phyloP scores from a whole-genome alignment of 2,888 invertebrate genomes.

The Lepidochrysops patricia region DNA sequence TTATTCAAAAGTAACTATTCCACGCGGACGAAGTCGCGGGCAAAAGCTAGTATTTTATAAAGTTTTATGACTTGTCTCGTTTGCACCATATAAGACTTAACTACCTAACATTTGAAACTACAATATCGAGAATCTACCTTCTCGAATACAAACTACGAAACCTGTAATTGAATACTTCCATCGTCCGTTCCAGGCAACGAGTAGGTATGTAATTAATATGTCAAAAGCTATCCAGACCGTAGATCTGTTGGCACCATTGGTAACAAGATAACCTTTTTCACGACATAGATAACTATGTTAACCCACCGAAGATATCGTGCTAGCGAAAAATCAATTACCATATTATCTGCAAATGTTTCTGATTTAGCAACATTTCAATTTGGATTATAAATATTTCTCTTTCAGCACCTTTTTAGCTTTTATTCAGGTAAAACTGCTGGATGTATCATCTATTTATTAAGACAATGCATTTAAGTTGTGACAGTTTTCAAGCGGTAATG shows the following conservation, averaged over 20 bases:
- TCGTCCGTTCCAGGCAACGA: not conserved
- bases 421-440: not conserved
- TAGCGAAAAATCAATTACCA: not conserved
- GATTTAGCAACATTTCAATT: not conserved
- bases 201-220: not conserved
- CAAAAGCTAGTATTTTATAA: no score
- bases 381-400: not conserved
- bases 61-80: no score
- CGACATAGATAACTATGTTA: not conserved
- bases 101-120: no score
- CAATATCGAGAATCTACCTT: not conserved
- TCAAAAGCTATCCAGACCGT: not conserved
- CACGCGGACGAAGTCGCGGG: no score
- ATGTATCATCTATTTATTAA: not conserved
- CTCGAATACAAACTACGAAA: not conserved
- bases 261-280: not conserved
- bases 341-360: not conserved
- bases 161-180: not conserved
- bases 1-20: no score
- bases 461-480: not conserved
- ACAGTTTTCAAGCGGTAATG: not conserved
- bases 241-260: not conserved
- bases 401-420: not conserved
- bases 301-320: not conserved
- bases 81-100: no score